Conservation (phyloP, 2,113 vertebrate species). For the Craseonycteris thonglongyai region DNA sequence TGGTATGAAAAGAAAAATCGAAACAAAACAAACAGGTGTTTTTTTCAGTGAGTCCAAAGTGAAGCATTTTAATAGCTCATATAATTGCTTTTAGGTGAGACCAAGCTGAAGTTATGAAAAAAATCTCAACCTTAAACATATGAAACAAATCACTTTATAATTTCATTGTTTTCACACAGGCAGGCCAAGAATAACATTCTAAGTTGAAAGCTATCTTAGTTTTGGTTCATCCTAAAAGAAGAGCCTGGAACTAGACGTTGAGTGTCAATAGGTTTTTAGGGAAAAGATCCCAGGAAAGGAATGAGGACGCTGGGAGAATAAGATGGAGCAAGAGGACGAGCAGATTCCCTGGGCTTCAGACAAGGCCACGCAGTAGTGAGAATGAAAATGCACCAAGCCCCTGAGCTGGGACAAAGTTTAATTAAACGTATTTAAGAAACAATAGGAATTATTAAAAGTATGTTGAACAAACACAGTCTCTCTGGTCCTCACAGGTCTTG, state of each 20-base stretch:
- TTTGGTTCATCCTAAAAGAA: background rate
- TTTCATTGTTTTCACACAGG: background rate
- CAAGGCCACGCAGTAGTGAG: background rate
- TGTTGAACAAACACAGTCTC: background rate
- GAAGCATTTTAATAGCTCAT: background rate
- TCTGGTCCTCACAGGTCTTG: background rate
- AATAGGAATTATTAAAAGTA: background rate
- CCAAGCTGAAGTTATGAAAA: background rate
- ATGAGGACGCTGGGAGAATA: background rate
- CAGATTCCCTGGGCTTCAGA: background rate
- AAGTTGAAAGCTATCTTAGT: background rate
- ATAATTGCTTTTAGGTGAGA: background rate
- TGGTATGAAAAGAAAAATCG: background rate
- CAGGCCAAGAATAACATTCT: background rate
- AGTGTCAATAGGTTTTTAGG: too few relatives aligned
- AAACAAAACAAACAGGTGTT: background rate
- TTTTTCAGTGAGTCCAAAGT: background rate
- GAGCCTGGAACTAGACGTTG: background rate
- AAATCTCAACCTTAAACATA: background rate
- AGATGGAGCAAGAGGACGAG: background rate
- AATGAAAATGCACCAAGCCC: background rate
- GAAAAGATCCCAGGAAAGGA: background rate
- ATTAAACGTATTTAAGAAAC: background rate
- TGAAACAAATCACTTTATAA: background rate
- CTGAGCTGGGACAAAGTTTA: background rate